phyloP scores from a whole-genome alignment of 2,113 vertebrate species.

The Istiophorus platypterus region DNA sequence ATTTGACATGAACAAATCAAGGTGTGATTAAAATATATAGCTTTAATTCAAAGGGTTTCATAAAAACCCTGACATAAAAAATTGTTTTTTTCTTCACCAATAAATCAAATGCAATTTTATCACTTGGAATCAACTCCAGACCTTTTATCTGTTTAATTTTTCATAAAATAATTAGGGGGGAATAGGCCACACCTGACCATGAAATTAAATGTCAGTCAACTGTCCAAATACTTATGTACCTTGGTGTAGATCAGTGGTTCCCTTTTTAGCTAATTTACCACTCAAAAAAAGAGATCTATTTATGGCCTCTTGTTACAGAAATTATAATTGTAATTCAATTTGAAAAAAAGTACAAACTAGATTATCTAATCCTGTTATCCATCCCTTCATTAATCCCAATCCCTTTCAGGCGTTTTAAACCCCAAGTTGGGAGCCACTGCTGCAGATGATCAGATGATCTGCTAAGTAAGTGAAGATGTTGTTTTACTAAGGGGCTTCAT shows the following conservation, averaged over 20 bases:
- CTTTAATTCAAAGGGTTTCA: too few relatives aligned
- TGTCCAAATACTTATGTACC: too few relatives aligned
- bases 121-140: too few relatives aligned
- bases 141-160: too few relatives aligned
- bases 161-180: too few relatives aligned
- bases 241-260: constrained; percentile 8
- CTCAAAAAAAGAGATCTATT: neutral
- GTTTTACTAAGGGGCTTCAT: neutral
- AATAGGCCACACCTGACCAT: too few relatives aligned
- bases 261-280: constrained; percentile 1
- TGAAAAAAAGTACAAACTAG: neutral
- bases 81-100: too few relatives aligned
- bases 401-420: neutral
- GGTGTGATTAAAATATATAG: too few relatives aligned
- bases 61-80: too few relatives aligned
- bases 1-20: too few relatives aligned
- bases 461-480: neutral
- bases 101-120: too few relatives aligned
- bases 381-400: neutral
- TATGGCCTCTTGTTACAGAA: neutral
- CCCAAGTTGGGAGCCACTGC: neutral
- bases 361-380: neutral
- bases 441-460: neutral
- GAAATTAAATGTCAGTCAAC: too few relatives aligned
- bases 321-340: neutral